These are phyloP conservation scores for Agriopis aurantiaria DNA, from an alignment of 2,888 invertebrate species.

Conservation along the genomic window DNA sequence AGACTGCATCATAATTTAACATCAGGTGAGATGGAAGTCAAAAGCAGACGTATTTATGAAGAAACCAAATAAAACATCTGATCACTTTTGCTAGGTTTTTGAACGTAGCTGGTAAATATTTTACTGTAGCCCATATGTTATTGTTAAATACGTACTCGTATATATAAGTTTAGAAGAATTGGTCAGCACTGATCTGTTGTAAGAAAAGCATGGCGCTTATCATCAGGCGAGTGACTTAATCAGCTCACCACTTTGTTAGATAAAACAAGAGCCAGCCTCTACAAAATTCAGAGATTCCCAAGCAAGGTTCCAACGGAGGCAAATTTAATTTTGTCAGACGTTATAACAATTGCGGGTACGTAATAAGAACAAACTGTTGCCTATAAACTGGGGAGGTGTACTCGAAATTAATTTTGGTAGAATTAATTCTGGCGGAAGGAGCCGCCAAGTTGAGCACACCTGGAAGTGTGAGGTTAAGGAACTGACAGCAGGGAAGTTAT, in stretches of 20 bases:
- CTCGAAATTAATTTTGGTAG: slow-evolving; percentile 62
- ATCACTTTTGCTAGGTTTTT: too few relatives aligned
- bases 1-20: too few relatives aligned
- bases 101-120: too few relatives aligned
- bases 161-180: too few relatives aligned
- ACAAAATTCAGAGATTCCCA: slow-evolving; percentile 45
- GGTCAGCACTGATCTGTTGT: too few relatives aligned
- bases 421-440: slow-evolving; percentile 64
- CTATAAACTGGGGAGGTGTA: slow-evolving; percentile 61
- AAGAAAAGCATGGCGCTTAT: background rate
- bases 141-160: too few relatives aligned
- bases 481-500: slow-evolving; percentile 25
- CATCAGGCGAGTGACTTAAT: too few relatives aligned
- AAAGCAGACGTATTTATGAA: too few relatives aligned
- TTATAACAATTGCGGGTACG: slow-evolving; percentile 61
- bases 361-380: slow-evolving; percentile 67
- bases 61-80: too few relatives aligned
- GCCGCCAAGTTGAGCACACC: slow-evolving; percentile 30
- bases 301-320: slow-evolving; percentile 45
- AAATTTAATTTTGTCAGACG: slow-evolving; percentile 60
- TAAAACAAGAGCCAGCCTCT: background rate
- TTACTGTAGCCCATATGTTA: too few relatives aligned
- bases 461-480: slow-evolving; percentile 32
- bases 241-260: too few relatives aligned
- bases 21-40: too few relatives aligned